These are phyloP conservation scores for Mirounga angustirostris DNA, from an alignment of 2,113 vertebrate species.

Conservation along the genomic window DNA sequence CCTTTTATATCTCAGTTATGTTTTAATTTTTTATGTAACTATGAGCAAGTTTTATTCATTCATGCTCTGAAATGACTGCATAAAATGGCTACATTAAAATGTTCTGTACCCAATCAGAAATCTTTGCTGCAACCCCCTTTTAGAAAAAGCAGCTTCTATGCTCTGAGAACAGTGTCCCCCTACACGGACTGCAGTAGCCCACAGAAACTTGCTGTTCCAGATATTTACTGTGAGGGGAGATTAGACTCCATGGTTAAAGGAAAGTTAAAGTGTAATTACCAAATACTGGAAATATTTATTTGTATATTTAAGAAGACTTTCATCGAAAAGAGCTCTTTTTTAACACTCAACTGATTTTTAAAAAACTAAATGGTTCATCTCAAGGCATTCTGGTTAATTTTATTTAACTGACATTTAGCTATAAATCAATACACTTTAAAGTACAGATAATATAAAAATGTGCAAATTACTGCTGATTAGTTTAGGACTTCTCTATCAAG, in stretches of 20 bases:
- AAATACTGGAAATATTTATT: not conserved
- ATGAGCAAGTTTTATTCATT: not conserved
- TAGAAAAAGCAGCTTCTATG: not conserved
- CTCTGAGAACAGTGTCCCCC: not conserved
- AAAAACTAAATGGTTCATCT: slow-evolving; percentile 6
- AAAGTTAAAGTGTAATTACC: not conserved
- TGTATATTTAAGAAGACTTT: slow-evolving; percentile 1
- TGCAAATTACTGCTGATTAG: slow-evolving; percentile 20
- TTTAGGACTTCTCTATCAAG: slow-evolving; percentile 23
- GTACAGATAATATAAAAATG: not conserved
- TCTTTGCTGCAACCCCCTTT: not conserved
- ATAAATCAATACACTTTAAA: not conserved
- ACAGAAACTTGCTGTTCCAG: not conserved
- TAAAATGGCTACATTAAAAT: slow-evolving; percentile 4
- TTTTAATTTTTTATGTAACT: slow-evolving; percentile 14
- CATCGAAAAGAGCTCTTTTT: slow-evolving; percentile 45
- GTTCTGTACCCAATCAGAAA: not conserved
- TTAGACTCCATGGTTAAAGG: not conserved
- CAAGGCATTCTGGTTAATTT: slow-evolving; percentile 38
- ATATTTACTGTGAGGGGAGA: not conserved
- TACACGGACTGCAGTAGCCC: not conserved
- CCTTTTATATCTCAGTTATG: not conserved
- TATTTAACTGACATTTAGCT: not conserved
- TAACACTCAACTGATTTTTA: not conserved
- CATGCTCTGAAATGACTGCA: not conserved